Base-by-base conservation (phyloP, 2,888 invertebrate genomes). In the Bombylius discolor region DNA sequence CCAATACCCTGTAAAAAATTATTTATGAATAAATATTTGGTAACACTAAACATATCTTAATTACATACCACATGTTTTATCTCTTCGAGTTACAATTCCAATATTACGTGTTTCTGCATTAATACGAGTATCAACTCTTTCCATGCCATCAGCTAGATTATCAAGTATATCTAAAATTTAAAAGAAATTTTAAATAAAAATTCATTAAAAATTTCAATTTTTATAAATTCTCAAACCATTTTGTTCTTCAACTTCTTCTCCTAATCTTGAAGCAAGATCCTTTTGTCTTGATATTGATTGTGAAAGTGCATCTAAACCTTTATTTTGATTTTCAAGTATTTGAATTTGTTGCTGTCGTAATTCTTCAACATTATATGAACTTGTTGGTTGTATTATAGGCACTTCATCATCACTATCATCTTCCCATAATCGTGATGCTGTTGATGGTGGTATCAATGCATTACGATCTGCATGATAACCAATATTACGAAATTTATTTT, bases 221-320 rank as follows among this genome's bases (percentile, higher is more conserved):
- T 23, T 58, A 52, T 46, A 50, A 52, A 48, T 48, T 23, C 23
- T 14, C 68, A 68, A 70, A 87, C 87, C 87, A 77, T 88, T 87
- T 65, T 90, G 89, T 61, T 80, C 73, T 64, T 85, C 84, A 1
- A 89, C 87, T 76, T 90, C 90, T 64, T 77, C 78, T 12, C 83
- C 82, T 62, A 91, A 84, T 51, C 82, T 83, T 50, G 81, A 73
- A 8, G 89, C 89, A 65, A 90, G 81, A 63, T 83, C 77, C 65
- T 87, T 88, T 67, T 90, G 90, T 7, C 88, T 75, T 0, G 82
- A 79, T 57, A 90, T 83, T 6, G 87, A 84, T 67, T 83, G 79
- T 1, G 86, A 83, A 49, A 90, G 73, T 53, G 79, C 81, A 58
- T 89, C 88, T 36, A 91, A 73, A 0, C 89, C 89, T 60, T 78